phyloP scores from a whole-genome alignment of 2,797 vertebrate genomes.

The Sebastes jordani region DNA sequence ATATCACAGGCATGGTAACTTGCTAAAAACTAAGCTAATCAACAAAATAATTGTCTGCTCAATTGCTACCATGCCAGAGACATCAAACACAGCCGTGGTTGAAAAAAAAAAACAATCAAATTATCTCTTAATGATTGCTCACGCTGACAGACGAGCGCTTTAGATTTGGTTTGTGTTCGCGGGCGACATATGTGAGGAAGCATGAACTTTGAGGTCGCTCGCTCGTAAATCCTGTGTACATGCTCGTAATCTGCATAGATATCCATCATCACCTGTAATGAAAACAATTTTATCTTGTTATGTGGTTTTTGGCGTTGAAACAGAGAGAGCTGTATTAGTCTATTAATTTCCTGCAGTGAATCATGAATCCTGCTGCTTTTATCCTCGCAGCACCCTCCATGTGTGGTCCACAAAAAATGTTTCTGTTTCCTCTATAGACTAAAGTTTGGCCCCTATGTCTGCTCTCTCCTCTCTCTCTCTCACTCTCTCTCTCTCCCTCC shows the following conservation, averaged over 20 bases:
- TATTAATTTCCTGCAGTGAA: slow-evolving; percentile 76
- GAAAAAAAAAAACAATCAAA: slow-evolving; percentile 72
- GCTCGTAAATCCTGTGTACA: slow-evolving; percentile 30
- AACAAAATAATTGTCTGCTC: slow-evolving; percentile 79
- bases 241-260: slow-evolving; percentile 52
- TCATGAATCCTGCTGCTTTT: slow-evolving; percentile 76
- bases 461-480: slow-evolving; percentile 15
- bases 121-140: slow-evolving; percentile 78
- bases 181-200: slow-evolving; percentile 41
- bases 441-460: slow-evolving; percentile 68
- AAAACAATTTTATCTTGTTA: slow-evolving; percentile 61
- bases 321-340: slow-evolving; percentile 65
- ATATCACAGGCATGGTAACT: slow-evolving; percentile 77
- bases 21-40: slow-evolving; percentile 78
- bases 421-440: slow-evolving; percentile 70
- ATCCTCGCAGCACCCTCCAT: slow-evolving; percentile 65
- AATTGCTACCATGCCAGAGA: slow-evolving; percentile 73
- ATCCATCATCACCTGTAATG: slow-evolving; percentile 77
- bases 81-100: slow-evolving; percentile 70
- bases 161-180: slow-evolving; percentile 39
- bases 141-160: slow-evolving; percentile 70
- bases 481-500: background rate
- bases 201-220: slow-evolving; percentile 28
- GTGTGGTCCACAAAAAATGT: slow-evolving; percentile 75
- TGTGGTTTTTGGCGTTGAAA: slow-evolving; percentile 70